These are phyloP conservation scores for Eurytoma californica DNA, from an alignment of 2,888 invertebrate genomes.

Conservation along the genomic window DNA sequence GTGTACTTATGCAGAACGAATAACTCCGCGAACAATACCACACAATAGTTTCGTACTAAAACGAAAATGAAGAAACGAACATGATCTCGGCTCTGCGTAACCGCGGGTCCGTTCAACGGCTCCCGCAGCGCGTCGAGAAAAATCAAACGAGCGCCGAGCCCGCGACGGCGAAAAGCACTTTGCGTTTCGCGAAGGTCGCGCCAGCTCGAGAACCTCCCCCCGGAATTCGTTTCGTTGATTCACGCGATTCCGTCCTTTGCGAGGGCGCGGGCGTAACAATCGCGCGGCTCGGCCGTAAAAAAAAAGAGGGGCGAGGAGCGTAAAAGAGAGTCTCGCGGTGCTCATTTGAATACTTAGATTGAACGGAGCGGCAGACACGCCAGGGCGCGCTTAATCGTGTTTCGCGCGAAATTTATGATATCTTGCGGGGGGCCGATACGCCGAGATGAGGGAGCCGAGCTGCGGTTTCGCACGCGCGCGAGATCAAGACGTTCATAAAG, in stretches of 20 bases:
- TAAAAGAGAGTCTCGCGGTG: constrained; percentile 60
- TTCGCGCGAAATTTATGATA: constrained; percentile 74
- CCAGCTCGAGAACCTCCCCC: not conserved
- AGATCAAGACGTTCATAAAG: constrained; percentile 50
- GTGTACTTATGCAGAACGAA: too few relatives aligned
- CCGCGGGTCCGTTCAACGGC: constrained; percentile 18
- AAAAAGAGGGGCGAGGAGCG: constrained; percentile 30
- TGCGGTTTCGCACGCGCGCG: not conserved
- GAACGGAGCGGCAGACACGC: constrained; percentile 62
- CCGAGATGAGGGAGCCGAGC: not conserved
- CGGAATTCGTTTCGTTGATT: constrained; percentile 47
- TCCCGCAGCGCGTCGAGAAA: not conserved
- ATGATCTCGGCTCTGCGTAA: constrained; percentile 5
- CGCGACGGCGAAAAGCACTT: constrained; percentile 35
- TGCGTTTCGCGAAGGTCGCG: constrained; percentile 29
- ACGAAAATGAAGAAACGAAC: constrained; percentile 1
- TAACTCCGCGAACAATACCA: too few relatives aligned
- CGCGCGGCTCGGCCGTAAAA: constrained; percentile 48
- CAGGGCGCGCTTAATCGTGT: constrained; percentile 70
- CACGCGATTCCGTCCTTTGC: constrained; percentile 36
- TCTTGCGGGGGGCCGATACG: constrained; percentile 68
- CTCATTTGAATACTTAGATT: constrained; percentile 76
- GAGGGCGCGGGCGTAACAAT: constrained; percentile 37
- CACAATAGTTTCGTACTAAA: not conserved
- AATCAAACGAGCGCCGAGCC: constrained; percentile 37